A percentile compares a stretch with the other conserved stretches of the same genome.
Evolutionary conservation across 37 sponge, comb jelly and placozoan genomes (phyloP).

Genomic region (Petrosia ficiformis): DNA sequence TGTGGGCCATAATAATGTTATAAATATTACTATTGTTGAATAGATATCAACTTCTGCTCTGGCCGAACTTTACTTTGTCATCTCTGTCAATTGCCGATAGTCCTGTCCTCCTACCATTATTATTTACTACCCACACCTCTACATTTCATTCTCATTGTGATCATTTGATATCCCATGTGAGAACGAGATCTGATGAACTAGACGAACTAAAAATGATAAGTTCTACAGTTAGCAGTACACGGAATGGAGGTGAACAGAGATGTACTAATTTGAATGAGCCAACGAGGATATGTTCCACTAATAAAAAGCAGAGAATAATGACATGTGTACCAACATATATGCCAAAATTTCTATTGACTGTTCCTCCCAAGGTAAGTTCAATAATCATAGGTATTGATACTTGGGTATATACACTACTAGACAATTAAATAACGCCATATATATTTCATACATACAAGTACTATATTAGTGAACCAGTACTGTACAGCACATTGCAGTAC

Average conservation of each 20-base stretch:
- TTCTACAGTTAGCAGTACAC: constrained; percentile 19
- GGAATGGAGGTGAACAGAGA: background rate
- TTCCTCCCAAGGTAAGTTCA: constrained; percentile 36
- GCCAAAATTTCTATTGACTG: constrained; percentile 41
- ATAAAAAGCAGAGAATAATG: background rate
- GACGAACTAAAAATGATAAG: constrained; percentile 39
- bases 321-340: constrained; percentile 41
- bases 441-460: no score
- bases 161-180: constrained; percentile 45
- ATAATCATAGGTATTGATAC: no score
- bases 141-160: constrained; percentile 34
- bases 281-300: no score
- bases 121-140: constrained; percentile 53
- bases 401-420: no score
- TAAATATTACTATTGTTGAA: no score
- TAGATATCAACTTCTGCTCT: constrained; percentile 35
- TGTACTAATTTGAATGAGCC: no score
- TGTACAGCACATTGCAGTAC: no score
- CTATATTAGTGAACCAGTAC: no score
- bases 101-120: constrained; percentile 34
- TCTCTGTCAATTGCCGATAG: constrained; percentile 29
- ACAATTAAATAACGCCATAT: no score
- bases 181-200: constrained; percentile 5
- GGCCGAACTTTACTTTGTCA: constrained; percentile 46
- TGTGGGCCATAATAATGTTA: no score